These are phyloP conservation scores for Zaprionus inermis DNA, from an alignment of 1,140 invertebrate species.

Conservation along the genomic window DNA sequence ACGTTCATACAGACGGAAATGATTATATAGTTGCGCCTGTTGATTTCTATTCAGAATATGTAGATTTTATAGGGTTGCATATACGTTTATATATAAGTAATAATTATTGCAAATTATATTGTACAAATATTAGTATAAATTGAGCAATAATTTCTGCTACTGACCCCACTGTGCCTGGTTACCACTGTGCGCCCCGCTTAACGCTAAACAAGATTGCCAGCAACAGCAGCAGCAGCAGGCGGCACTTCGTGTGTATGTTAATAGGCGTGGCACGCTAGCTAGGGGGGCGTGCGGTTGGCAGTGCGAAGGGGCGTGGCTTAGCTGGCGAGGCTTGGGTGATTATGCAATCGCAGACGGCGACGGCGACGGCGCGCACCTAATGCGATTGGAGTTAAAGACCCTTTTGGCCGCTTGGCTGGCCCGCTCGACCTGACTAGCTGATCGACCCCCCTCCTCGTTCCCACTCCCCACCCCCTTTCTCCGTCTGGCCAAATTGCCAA, in stretches of 20 bases:
- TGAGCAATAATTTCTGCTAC: neutral
- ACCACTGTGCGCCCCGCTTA: constrained; percentile 48
- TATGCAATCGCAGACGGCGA: constrained; percentile 38
- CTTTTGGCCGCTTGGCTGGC: constrained; percentile 8
- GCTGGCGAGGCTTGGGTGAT: constrained; percentile 13
- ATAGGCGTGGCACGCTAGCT: neutral
- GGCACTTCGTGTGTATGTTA: neutral
- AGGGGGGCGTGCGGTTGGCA: neutral
- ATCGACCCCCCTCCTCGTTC: no score
- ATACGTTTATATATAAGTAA: no score
- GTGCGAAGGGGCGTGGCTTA: constrained; percentile 9
- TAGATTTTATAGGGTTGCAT: no score
- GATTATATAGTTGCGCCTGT: no score
- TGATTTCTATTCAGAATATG: no score
- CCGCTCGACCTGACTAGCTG: neutral
- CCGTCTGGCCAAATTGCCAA: constrained; percentile 29
- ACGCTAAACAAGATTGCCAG: constrained; percentile 71
- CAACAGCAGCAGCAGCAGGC: neutral
- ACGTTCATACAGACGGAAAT: no score
- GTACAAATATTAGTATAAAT: neutral
- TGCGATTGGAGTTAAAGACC: constrained; percentile 47
- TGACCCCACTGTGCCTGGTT: neutral
- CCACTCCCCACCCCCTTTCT: neutral
- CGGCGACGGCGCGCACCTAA: constrained; percentile 34
- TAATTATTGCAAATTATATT: neutral